Base-by-base conservation (phyloP, 2,888 invertebrate genomes). In the Heliconius cydno region DNA sequence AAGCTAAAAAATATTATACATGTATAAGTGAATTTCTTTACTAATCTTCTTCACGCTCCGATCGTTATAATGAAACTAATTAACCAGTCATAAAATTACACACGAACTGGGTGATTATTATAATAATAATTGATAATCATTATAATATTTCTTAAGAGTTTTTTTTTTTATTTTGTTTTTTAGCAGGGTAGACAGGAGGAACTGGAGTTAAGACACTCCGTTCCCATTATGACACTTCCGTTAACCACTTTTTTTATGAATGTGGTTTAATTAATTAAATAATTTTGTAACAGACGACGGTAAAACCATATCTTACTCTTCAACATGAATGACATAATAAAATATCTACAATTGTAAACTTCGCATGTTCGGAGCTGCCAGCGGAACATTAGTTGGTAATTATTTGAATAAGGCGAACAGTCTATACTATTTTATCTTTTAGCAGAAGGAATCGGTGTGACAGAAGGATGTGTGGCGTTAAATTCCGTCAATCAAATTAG, bases 11-110 rank as follows among this genome's bases (percentile, higher is more conserved):
- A 19, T 34, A 22, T 67, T 6, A 25, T 7, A 1, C 2, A n/a
- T 41, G 12, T 41, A 38, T 25, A 68, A 68, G n/a, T 34, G 38
- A 41, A 68, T 38, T 68, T 68, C 68, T 38, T 68, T 13, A 25
- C 7, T 41, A 25, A 38, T 68, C n/a, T 41, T 12, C 41, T n/a
- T 68, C 68, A 41, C 38, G 68, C 68, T 38, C 38, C 38, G n/a
- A 41, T 68, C 38, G 68, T 68, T n/a, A 13, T n/a, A 68, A 67
- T n/a, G 13, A n/a, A 68, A 41, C 38, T 41, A 67, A 67, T 67
- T 22, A n/a, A n/a, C 22, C 2, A 34, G 9, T n/a, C 25, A 68
- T n/a, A 41, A 38, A n/a, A 68, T 41, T 41, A 68, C 41, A 41
- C n/a, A 67, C 10, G 13, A 41, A 68, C 12, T 28, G n/a, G n/a